These are phyloP conservation scores for Gymnoscopelus braueri DNA, from an alignment of 2,797 vertebrate genomes.

Conservation along the genomic window DNA sequence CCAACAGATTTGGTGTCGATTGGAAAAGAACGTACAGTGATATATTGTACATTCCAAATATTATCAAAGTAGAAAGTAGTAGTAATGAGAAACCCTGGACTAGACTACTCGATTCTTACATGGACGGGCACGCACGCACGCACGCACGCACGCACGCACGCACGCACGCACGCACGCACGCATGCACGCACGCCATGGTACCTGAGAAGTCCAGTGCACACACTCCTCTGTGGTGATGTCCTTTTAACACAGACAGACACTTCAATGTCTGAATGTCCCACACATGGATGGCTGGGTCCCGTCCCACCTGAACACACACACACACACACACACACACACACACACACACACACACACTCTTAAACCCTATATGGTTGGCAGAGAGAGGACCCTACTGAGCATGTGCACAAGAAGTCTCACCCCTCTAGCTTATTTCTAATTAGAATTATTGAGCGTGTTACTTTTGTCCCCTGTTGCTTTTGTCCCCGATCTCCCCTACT, in stretches of 20 bases:
- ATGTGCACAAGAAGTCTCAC: too few species aligned
- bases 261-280: constrained; percentile 95
- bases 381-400: too few species aligned
- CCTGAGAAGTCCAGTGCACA: constrained; percentile 95
- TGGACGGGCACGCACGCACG: neutral
- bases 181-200: constrained; percentile 42
- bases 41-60: too few species aligned
- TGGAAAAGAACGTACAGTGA: too few species aligned
- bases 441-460: too few species aligned
- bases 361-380: neutral
- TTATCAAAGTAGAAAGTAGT: too few species aligned
- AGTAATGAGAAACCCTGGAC: too few species aligned
- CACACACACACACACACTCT: constrained; percentile 29
- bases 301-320: constrained; percentile 86
- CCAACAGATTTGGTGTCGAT: too few species aligned
- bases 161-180: neutral
- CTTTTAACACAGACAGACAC: constrained; percentile 91
- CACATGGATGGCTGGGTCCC: constrained; percentile 93
- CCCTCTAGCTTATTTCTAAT: too few species aligned
- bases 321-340: constrained; percentile 15
- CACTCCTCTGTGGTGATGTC: constrained; percentile 92
- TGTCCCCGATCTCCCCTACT: too few species aligned
- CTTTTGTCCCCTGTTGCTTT: too few species aligned
- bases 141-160: neutral
- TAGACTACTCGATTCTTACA: too few species aligned